phyloP scores from a whole-genome alignment of 2,113 vertebrate genomes.

The Lamprotornis superbus region DNA sequence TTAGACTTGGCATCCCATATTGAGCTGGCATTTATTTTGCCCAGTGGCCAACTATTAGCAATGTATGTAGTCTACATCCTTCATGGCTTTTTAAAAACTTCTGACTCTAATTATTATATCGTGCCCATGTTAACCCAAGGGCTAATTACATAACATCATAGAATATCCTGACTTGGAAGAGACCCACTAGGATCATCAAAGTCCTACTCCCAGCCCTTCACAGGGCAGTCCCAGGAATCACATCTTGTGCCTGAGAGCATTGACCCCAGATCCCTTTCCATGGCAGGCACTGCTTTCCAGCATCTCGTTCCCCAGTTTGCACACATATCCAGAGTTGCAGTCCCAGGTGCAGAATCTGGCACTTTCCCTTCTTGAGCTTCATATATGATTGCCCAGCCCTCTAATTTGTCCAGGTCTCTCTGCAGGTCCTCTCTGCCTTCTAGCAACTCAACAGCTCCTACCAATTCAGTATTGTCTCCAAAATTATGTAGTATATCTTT shows the following conservation, averaged over 20 bases:
- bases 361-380: neutral
- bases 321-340: neutral
- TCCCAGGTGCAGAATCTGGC: neutral
- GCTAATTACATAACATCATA: neutral
- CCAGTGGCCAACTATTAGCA: neutral
- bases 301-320: rapidly evolving
- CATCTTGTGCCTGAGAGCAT: neutral
- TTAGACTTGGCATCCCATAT: neutral
- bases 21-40: neutral
- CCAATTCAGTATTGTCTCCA: neutral
- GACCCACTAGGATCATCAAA: neutral
- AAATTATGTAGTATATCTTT: neutral
- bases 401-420: neutral
- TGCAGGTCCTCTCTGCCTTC: neutral
- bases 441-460: neutral
- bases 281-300: neutral
- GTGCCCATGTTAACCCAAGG: neutral
- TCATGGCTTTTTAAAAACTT: neutral
- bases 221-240: neutral
- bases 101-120: neutral
- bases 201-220: neutral
- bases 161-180: neutral
- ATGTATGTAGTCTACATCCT: neutral
- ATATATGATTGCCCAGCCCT: neutral
- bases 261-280: neutral